Evolutionary conservation across 2,888 invertebrate genomes (phyloP).

Genomic region (Entomobrya multifasciata): DNA sequence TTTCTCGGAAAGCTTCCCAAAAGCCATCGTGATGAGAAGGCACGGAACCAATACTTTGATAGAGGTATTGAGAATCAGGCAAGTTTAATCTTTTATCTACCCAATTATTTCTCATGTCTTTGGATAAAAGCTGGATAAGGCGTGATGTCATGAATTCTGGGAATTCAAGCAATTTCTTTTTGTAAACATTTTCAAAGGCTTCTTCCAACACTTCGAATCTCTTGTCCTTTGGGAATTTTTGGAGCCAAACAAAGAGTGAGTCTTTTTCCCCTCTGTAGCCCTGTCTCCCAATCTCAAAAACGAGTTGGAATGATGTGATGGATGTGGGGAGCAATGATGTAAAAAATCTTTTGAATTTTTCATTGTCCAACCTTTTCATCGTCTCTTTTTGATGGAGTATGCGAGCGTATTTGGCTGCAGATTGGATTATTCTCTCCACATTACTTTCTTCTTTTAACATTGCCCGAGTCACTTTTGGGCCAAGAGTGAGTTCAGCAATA

Average conservation of each 20-base stretch:
- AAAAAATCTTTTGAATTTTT: slow-evolving; percentile 71
- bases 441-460: slow-evolving; percentile 52
- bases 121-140: slow-evolving; percentile 62
- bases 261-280: slow-evolving; percentile 65
- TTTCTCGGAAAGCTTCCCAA: slow-evolving; percentile 74
- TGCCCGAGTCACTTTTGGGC: slow-evolving; percentile 51
- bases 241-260: slow-evolving; percentile 66
- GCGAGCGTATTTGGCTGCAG: slow-evolving; percentile 66
- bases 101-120: slow-evolving; percentile 69
- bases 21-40: slow-evolving; percentile 71
- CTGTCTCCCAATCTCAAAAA: slow-evolving; percentile 70
- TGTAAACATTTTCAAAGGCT: slow-evolving; percentile 68
- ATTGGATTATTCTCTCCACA: slow-evolving; percentile 55
- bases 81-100: slow-evolving; percentile 63
- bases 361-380: slow-evolving; percentile 64
- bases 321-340: slow-evolving; percentile 68
- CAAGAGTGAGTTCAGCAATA: slow-evolving; percentile 60
- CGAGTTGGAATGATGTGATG: slow-evolving; percentile 67
- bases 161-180: slow-evolving; percentile 68
- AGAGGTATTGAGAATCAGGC: slow-evolving; percentile 64
- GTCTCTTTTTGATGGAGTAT: slow-evolving; percentile 58
- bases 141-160: slow-evolving; percentile 72
- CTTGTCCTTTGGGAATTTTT: slow-evolving; percentile 64
- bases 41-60: slow-evolving; percentile 58
- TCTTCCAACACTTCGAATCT: slow-evolving; percentile 66